Conservation (phyloP, 2,888 invertebrate genomes). For the Odontocolon sp. region DNA sequence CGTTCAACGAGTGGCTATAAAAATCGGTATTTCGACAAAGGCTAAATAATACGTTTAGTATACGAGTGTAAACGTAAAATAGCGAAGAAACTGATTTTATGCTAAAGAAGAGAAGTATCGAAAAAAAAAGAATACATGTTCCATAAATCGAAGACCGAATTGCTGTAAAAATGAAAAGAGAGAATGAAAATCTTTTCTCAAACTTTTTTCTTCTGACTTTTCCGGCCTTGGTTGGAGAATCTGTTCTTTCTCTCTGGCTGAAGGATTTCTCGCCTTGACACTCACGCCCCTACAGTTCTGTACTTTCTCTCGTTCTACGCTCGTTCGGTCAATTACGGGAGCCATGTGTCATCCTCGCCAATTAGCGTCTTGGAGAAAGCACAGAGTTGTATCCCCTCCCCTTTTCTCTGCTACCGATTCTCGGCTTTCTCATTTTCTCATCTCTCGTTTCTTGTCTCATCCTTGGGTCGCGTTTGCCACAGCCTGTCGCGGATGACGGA, state of each 20-base stretch:
- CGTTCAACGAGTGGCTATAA: constrained; percentile 18
- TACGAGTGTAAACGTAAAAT: background rate
- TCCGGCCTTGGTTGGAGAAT: background rate
- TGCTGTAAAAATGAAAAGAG: background rate
- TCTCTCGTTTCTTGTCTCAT: constrained; percentile 42
- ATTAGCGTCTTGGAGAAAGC: constrained; percentile 76
- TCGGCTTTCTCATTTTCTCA: constrained; percentile 48
- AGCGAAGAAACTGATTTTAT: background rate
- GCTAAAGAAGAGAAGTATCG: background rate
- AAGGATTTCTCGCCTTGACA: constrained; percentile 10
- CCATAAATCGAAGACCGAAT: constrained; percentile 11
- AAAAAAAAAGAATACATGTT: background rate
- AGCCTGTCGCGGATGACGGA: constrained; percentile 64
- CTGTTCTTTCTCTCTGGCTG: background rate
- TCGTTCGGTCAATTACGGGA: constrained; percentile 79
- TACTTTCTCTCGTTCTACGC: constrained; percentile 53
- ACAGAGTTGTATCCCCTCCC: constrained; percentile 46
- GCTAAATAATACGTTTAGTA: constrained; percentile 45
- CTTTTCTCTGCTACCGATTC: constrained; percentile 38
- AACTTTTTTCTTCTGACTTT: background rate
- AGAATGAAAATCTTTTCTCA: constrained; percentile 11
- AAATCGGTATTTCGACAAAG: constrained; percentile 16
- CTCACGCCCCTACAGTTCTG: constrained; percentile 28
- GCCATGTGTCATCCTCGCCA: constrained; percentile 79
- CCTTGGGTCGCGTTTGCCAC: constrained; percentile 18